Evolutionary conservation across 53 echinoderm and acorn worm species (phyloP).

Genomic region (Stichopus horrens): DNA sequence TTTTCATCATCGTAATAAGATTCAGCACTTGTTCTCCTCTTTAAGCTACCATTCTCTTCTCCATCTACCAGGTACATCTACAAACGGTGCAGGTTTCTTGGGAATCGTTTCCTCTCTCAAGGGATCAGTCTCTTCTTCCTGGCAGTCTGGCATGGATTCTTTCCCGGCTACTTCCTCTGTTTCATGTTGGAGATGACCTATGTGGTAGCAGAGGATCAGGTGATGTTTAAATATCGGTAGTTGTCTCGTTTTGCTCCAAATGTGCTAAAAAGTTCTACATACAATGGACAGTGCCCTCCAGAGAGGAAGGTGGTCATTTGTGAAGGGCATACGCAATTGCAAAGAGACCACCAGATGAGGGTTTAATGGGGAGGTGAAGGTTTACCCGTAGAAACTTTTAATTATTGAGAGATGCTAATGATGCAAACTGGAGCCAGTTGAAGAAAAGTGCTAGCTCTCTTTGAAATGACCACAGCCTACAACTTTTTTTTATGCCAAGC

Average conservation of each 20-base stretch:
- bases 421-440: too few species aligned
- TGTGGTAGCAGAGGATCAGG: slow-evolving; percentile 63
- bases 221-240: background rate
- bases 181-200: slow-evolving; percentile 73
- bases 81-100: slow-evolving; percentile 79
- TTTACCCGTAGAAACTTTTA: too few species aligned
- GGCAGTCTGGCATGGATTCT: slow-evolving; percentile 83
- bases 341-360: background rate
- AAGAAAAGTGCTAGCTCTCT: too few species aligned
- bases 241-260: background rate
- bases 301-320: too few species aligned
- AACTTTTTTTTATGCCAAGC: too few species aligned
- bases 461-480: too few species aligned
- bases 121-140: slow-evolving; percentile 66
- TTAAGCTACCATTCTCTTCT: too few species aligned
- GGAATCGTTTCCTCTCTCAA: slow-evolving; percentile 83
- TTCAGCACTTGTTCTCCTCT: too few species aligned
- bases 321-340: background rate
- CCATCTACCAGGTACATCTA: slow-evolving; percentile 71
- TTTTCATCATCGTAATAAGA: too few species aligned
- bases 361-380: too few species aligned
- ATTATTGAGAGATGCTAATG: too few species aligned
- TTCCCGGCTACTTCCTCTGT: slow-evolving; percentile 74
- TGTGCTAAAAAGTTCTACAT: background rate
- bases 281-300: background rate